Evolutionary conservation across 2,888 invertebrate genomes (phyloP).

Genomic region (Troides aeacus): DNA sequence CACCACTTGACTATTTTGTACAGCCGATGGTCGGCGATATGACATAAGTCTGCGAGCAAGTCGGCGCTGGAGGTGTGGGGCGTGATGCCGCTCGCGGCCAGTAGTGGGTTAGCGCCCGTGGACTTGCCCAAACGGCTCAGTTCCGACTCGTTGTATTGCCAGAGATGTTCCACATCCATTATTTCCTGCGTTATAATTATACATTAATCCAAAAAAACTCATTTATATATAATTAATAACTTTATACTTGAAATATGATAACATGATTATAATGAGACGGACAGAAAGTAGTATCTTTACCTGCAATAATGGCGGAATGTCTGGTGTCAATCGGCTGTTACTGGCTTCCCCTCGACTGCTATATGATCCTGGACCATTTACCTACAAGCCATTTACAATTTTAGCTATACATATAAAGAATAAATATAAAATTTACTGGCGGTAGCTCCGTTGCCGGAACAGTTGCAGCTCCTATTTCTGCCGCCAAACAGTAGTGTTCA

Average conservation of each 20-base stretch:
- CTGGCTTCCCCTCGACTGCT: constrained; percentile 70
- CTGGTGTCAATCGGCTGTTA: constrained; percentile 69
- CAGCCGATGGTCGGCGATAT: constrained; percentile 95
- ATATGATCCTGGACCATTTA: constrained; percentile 73
- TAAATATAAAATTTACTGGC: too few relatives aligned
- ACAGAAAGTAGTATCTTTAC: constrained; percentile 51
- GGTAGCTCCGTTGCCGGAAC: too few relatives aligned
- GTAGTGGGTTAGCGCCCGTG: constrained; percentile 65
- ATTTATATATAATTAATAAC: not conserved
- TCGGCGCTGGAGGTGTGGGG: constrained; percentile 87
- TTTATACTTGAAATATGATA: not conserved
- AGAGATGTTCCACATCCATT: constrained; percentile 97
- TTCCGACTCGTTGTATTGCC: constrained; percentile 95
- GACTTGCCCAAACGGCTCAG: constrained; percentile 82
- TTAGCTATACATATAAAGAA: too few relatives aligned
- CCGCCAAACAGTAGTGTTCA: too few relatives aligned
- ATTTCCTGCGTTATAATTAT: constrained; percentile 84
- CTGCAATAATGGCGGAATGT: constrained; percentile 85
- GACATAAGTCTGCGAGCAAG: constrained; percentile 93
- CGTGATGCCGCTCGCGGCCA: constrained; percentile 73
- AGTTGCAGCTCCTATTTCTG: too few relatives aligned
- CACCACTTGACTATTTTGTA: constrained; percentile 99
- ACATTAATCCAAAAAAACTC: too few relatives aligned
- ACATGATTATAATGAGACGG: not conserved
- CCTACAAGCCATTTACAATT: constrained; percentile 45